Base-by-base conservation (phyloP, 2,888 invertebrate species). In the Villa cingulata region DNA sequence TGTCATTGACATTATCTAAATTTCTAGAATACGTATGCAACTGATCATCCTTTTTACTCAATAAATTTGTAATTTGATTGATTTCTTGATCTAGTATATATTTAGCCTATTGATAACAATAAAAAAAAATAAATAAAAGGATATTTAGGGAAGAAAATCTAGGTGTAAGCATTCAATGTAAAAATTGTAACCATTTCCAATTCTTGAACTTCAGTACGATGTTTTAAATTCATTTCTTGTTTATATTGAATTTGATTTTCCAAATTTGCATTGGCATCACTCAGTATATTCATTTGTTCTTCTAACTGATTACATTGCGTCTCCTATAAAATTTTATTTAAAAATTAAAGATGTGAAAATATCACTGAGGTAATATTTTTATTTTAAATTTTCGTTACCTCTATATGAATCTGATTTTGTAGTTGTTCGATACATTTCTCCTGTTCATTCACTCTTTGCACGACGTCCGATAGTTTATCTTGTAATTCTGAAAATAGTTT, bases 1-100 rank as follows among this genome's bases (percentile, higher is more conserved):
- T 51, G 41, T 51, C 48, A 12, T 51, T 46, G 18, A 51, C 41
- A 40, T 48, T 43, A 18, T 20, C 34, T 27, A 51, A 43, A 43
- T 51, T 48, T 23, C 40, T 45, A 36, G 45, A 45, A 38, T 48
- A 50, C 23, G 43, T 45, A 34, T 46, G 38, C 16, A 51, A 41
- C 15, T 46, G 19, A 38, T 43, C 37, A 40, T 45, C 43, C 39
- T 51, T 51, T 18, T 48, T 46, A 12, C 41, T 29, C 37, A 51
- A 46, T 17, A 38, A 19, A 34, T 16, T 6, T 44, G 43, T 37
- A 15, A 37, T 41, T 27, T 43, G 29, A 23, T 45, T 17, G 14
- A 51, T 37, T 17, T 41, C 34, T 27, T 46, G 19, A 17, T 46
- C 29, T 10, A 51, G 40, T 15, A 32, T 19, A 1, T 16, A 36